phyloP scores from a whole-genome alignment of 1,140 invertebrate genomes.

The Drosophila repletoides region DNA sequence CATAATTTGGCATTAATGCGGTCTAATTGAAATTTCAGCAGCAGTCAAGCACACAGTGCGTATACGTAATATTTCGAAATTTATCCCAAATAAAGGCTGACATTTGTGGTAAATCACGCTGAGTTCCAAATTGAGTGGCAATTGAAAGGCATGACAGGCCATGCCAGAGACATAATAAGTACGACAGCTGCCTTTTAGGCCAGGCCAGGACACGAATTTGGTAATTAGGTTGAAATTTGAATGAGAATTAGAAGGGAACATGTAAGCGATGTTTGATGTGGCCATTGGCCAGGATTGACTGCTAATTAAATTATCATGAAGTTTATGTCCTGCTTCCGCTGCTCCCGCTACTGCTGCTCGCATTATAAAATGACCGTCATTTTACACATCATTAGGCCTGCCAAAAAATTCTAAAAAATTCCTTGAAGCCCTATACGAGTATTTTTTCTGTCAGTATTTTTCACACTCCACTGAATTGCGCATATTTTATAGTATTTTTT shows the following conservation, averaged over 20 bases:
- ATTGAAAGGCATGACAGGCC: constrained; percentile 34
- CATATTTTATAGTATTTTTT: constrained; percentile 41
- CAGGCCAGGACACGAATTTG: constrained; percentile 1
- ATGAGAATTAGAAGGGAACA: background rate
- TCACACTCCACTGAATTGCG: constrained; percentile 41
- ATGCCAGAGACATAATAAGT: background rate
- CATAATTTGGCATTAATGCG: constrained; percentile 12
- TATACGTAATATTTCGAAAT: constrained; percentile 18
- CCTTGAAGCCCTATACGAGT: constrained; percentile 19
- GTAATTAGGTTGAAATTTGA: constrained; percentile 3
- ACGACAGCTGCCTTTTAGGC: background rate
- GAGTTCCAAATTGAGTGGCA: constrained; percentile 47
- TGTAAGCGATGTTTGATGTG: background rate
- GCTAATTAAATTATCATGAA: constrained; percentile 48
- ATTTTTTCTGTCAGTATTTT: constrained; percentile 17
- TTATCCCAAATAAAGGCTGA: constrained; percentile 31
- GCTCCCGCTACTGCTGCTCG: too few species aligned
- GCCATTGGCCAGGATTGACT: constrained; percentile 5
- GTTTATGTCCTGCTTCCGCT: too few species aligned
- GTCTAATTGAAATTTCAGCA: constrained; percentile 13
- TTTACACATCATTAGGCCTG: constrained; percentile 76
- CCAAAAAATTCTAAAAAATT: constrained; percentile 28
- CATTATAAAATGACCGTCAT: constrained; percentile 62
- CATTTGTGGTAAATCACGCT: constrained; percentile 38
- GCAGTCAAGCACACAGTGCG: background rate